phyloP scores from a whole-genome alignment of 2,113 vertebrate species.

The Macroglossus sobrinus region DNA sequence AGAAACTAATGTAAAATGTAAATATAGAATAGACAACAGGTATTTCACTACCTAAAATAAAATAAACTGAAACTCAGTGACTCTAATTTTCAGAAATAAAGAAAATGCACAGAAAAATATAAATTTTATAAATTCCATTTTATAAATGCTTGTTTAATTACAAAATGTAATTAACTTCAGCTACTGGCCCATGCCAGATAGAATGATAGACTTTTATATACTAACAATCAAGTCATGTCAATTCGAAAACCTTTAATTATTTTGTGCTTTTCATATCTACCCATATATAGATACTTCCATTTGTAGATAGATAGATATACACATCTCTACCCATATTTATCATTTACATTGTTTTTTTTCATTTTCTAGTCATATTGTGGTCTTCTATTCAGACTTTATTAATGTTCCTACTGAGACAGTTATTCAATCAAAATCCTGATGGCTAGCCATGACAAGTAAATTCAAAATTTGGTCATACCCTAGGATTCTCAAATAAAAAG shows the following conservation, averaged over 20 bases:
- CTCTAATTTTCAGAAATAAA: neutral
- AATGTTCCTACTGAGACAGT: neutral
- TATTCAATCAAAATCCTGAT: neutral
- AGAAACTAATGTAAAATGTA: neutral
- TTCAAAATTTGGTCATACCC: neutral
- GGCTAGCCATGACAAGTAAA: neutral
- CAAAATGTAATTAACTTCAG: neutral
- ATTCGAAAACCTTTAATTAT: neutral
- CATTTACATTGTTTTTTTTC: neutral
- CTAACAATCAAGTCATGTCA: neutral
- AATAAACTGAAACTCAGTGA: neutral
- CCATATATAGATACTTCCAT: neutral
- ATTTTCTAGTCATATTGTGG: neutral
- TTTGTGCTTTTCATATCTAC: neutral
- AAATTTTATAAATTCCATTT: neutral
- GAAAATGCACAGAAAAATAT: neutral
- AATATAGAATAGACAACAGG: neutral
- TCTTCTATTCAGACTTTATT: neutral
- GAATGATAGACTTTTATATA: neutral
- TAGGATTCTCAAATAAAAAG: neutral
- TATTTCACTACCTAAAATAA: constrained; percentile 8
- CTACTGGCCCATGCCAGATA: neutral
- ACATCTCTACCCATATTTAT: neutral
- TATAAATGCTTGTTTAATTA: neutral
- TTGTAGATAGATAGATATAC: neutral